Conservation (phyloP, 2,113 vertebrate genomes). For the Mesembrinibis cayennensis region DNA sequence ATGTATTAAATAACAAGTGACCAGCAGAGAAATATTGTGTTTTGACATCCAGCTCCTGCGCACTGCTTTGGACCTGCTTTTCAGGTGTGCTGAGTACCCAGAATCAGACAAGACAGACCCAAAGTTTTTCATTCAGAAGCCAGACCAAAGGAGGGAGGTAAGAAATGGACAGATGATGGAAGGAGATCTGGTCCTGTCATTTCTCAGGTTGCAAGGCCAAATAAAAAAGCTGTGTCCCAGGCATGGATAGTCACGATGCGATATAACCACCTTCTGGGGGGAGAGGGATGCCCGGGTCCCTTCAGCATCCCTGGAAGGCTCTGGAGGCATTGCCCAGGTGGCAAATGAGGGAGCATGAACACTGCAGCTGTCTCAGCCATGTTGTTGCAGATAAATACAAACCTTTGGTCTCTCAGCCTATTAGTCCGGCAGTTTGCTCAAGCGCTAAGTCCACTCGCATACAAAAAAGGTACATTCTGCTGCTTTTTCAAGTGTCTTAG, state of each 20-base stretch:
- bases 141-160: background rate
- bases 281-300: background rate
- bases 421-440: background rate
- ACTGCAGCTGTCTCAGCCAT: rapidly evolving
- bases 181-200: background rate
- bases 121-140: background rate
- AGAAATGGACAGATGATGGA: background rate
- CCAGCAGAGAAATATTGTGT: background rate
- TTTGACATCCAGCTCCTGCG: background rate
- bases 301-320: background rate
- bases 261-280: background rate
- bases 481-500: conserved; percentile 52
- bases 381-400: background rate
- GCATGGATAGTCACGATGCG: rapidly evolving
- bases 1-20: background rate
- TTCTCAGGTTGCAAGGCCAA: background rate
- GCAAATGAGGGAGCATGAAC: background rate
- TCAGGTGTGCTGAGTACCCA: background rate
- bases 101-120: rapidly evolving
- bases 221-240: background rate
- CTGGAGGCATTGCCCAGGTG: background rate
- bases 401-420: background rate
- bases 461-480: conserved; percentile 37
- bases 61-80: background rate
- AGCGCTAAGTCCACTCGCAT: background rate